Percentiles rank a stretch among this genome's conserved stretches.
These are phyloP conservation scores for Phasia obesa DNA, from an alignment of 2,888 invertebrate genomes.

Conservation along the genomic window DNA sequence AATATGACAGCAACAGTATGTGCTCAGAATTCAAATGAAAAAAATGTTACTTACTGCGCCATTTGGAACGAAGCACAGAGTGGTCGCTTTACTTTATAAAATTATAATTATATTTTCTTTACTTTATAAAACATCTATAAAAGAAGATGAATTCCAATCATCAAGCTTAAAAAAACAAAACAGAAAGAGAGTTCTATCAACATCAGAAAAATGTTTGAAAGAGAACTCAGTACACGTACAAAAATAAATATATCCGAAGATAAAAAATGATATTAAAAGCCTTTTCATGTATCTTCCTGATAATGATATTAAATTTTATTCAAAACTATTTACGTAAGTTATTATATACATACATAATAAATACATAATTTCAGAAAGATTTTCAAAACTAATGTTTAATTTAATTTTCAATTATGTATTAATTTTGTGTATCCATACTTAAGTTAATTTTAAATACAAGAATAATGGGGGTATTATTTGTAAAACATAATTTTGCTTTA, in stretches of 20 bases:
- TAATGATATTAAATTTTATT: too few relatives aligned
- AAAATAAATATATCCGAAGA: conserved; percentile 9
- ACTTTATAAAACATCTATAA: background rate
- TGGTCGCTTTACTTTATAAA: too few relatives aligned
- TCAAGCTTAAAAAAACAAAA: conserved; percentile 1
- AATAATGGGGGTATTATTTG: background rate
- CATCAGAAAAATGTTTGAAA: conserved; percentile 6
- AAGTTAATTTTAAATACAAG: conserved; percentile 12
- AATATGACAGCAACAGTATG: conserved; percentile 1
- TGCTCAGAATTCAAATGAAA: background rate
- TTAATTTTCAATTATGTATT: background rate
- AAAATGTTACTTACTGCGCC: too few relatives aligned
- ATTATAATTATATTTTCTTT: background rate
- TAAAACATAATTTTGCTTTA: too few relatives aligned
- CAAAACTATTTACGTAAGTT: too few relatives aligned
- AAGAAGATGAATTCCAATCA: background rate
- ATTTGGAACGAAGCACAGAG: too few relatives aligned
- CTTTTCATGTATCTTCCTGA: conserved; percentile 4
- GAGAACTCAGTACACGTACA: conserved; percentile 1
- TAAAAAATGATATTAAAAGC: conserved; percentile 6
- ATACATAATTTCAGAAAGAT: too few relatives aligned
- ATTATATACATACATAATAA: too few relatives aligned
- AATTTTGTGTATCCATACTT: background rate
- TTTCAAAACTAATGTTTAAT: background rate
- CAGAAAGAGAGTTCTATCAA: conserved; percentile 1